Percentiles rank a stretch among this genome's conserved stretches.
These are phyloP conservation scores for Ophion ellenae DNA, from an alignment of 2,888 invertebrate species.

Conservation along the genomic window DNA sequence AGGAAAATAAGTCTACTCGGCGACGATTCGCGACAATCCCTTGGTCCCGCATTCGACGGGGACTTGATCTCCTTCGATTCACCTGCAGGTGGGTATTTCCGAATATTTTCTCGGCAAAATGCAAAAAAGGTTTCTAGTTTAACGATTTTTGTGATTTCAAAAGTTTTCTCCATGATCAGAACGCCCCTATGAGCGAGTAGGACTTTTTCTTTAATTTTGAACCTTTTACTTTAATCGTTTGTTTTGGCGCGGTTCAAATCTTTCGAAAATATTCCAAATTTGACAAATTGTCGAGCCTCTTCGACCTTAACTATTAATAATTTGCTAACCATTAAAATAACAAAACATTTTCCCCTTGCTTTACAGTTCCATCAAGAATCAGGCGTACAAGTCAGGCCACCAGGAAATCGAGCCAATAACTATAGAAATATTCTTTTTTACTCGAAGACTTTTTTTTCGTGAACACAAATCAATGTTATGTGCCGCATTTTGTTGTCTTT, in stretches of 20 bases:
- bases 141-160: no score
- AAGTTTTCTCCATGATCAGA: background rate
- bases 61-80: constrained; percentile 64
- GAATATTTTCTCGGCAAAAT: background rate
- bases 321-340: no score
- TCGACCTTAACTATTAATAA: no score
- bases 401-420: background rate
- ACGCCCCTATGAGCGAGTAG: background rate
- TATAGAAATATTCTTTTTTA: background rate
- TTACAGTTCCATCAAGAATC: constrained; percentile 14
- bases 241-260: no score
- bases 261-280: background rate
- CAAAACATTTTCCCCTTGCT: background rate
- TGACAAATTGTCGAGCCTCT: background rate
- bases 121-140: no score
- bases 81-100: constrained; percentile 64
- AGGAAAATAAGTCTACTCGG: constrained; percentile 63
- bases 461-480: background rate
- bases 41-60: constrained; percentile 13
- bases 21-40: constrained; percentile 15
- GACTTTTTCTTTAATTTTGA: no score
- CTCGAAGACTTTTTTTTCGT: background rate
- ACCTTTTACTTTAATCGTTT: no score
- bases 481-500: background rate
- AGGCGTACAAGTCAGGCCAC: constrained; percentile 5